phyloP scores from a whole-genome alignment of 2,113 vertebrate species.

The Nicator chloris region DNA sequence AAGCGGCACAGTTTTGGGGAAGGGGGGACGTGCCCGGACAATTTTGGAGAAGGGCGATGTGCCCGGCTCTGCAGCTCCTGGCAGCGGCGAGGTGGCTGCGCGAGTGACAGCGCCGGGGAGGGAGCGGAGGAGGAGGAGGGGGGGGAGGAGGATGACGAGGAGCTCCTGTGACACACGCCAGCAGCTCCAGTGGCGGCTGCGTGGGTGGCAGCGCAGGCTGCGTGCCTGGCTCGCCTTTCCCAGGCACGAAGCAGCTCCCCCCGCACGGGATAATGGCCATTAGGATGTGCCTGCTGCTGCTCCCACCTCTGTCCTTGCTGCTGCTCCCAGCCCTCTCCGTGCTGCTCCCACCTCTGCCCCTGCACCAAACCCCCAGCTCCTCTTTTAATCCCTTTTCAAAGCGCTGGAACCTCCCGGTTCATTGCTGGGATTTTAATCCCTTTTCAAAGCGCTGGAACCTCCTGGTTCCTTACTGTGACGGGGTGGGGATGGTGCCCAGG shows the following conservation, averaged over 20 bases:
- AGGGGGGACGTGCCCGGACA: background rate
- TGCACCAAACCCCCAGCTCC: background rate
- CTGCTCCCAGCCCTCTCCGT: background rate
- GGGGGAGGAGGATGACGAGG: background rate
- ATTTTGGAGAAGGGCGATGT: background rate
- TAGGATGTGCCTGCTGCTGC: background rate
- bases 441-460: background rate
- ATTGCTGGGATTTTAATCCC: background rate
- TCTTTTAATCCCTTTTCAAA: background rate
- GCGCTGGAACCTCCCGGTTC: background rate
- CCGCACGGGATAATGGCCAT: slow-evolving; percentile 18
- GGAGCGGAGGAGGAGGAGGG: background rate
- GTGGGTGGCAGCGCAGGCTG: slow-evolving; percentile 64
- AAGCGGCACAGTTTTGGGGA: background rate
- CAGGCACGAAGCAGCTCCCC: slow-evolving; percentile 61
- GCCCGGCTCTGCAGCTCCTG: background rate
- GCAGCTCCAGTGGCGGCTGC: slow-evolving; percentile 51
- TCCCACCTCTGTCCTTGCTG: background rate
- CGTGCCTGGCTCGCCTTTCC: slow-evolving; percentile 65
- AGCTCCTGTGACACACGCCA: slow-evolving; percentile 59
- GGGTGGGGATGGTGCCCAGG: background rate
- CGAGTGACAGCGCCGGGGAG: background rate
- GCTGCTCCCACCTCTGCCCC: background rate
- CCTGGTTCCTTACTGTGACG: background rate
- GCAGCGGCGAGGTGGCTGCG: background rate